Evolutionary conservation across 2,113 vertebrate species (phyloP), one percentile per base, ranked within the genome.

Genomic region (Xenus cinereus): DNA sequence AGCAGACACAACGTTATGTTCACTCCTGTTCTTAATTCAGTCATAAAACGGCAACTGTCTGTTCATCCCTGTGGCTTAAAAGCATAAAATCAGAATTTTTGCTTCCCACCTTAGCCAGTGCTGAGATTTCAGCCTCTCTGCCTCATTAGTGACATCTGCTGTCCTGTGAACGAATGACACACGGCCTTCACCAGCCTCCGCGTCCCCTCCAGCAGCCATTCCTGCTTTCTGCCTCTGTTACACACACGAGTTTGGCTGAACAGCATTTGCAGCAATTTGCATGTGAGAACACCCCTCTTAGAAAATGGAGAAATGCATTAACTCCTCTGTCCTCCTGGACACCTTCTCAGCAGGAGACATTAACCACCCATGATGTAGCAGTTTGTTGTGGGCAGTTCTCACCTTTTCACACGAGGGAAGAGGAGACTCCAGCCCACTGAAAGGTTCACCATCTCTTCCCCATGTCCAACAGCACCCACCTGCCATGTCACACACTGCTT

Each of bases 301-400:
- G 72, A 54, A 75, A 51, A 71, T 1, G 1, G 33, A n/a, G 21
- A 43, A 72, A 33, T 3, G 7, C 1, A 2, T 10, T 19, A 76
- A 45, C 62, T 59, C 33, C 56, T 72, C 35, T 12, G 4, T 12
- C 27, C 10, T 12, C 27, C 10, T 2, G 2, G 28, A 33, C 22
- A 9, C 8, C 11, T 37, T 18, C 23, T 35, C 56, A 35, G 4
- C 60, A 7, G 59, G 26, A 71, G 46, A n/a, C 48, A 9, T 32
- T 14, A 30, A 62, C 22, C 4, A 23, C 2, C 3, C 7, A 0
- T 2, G 22, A 48, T 0, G 1, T 5, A 3, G 51, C 50, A 46
- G 56, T 19, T 3, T 21, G 14, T 2, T 24, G 9, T 5, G 14
- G 26, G 28, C 22, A 12, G 28, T 15, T 43, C 26, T 62, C 32